A percentile compares a stretch with the other conserved stretches of the same genome.
Evolutionary conservation across 1,140 invertebrate genomes (phyloP).

Genomic region (Cepaea nemoralis): DNA sequence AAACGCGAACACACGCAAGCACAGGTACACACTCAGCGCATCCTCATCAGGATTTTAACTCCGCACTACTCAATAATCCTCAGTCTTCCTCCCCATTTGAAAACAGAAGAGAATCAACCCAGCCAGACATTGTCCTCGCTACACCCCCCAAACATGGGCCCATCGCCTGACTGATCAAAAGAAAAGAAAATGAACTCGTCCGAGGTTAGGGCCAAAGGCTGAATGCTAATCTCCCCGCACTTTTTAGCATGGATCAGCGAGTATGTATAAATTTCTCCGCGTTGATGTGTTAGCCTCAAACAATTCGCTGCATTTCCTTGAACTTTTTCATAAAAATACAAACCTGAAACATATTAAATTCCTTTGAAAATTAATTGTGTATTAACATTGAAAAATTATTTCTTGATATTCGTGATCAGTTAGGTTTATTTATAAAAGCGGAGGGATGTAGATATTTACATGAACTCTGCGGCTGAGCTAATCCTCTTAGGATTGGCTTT

Average conservation of each 20-base stretch:
- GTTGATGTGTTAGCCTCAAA: not conserved
- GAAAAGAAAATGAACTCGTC: conserved; percentile 40
- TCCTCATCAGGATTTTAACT: too few species aligned
- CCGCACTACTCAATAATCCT: too few species aligned
- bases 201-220: conserved; percentile 42
- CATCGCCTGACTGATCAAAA: conserved; percentile 27
- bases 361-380: too few species aligned
- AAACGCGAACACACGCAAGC: too few species aligned
- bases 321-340: too few species aligned
- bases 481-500: conserved; percentile 46
- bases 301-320: not conserved
- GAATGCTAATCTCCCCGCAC: conserved; percentile 42
- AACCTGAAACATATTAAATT: too few species aligned
- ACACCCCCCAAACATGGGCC: conserved; percentile 19
- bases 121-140: not conserved
- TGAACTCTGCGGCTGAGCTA: conserved; percentile 32
- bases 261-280: conserved; percentile 39
- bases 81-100: too few species aligned
- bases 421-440: conserved; percentile 17
- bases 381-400: not conserved
- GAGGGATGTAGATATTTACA: conserved; percentile 37
- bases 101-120: too few species aligned
- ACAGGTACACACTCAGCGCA: too few species aligned
- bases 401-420: not conserved
- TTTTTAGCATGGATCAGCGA: conserved; percentile 40